Percentiles rank a stretch among this genome's conserved stretches.
Evolutionary conservation across 2,888 invertebrate genomes (phyloP).

Genomic region (Himalopsyche anomala): DNA sequence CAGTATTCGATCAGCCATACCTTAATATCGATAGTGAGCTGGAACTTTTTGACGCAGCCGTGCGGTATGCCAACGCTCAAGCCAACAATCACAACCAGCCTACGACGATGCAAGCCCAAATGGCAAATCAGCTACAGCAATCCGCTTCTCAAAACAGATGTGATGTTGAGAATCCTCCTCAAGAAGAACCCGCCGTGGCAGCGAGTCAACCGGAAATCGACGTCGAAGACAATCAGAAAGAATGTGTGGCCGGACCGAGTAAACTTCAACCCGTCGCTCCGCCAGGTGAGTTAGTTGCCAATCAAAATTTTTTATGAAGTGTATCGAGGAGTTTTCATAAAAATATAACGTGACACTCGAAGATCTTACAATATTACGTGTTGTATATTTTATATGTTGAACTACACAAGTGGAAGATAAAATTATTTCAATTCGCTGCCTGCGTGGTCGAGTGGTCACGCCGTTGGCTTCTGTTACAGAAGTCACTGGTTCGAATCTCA

Average conservation of each 20-base stretch:
- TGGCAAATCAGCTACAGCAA: slow-evolving; percentile 5
- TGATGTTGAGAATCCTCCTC: neutral
- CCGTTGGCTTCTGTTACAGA: too few species aligned
- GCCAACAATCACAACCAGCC: slow-evolving; percentile 46
- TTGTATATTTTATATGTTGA: too few species aligned
- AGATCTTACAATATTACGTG: too few species aligned
- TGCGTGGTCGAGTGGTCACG: too few species aligned
- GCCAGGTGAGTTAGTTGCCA: slow-evolving; percentile 16
- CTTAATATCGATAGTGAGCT: slow-evolving; percentile 86
- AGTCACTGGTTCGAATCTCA: too few species aligned
- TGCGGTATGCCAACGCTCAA: slow-evolving; percentile 77
- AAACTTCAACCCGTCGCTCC: slow-evolving; percentile 37
- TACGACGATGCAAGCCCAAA: neutral
- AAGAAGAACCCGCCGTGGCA: neutral
- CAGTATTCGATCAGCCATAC: slow-evolving; percentile 85
- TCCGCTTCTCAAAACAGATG: neutral
- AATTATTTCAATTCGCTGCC: too few species aligned
- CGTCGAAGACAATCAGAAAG: neutral
- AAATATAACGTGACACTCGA: too few species aligned
- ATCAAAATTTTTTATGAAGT: too few species aligned
- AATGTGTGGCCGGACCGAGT: slow-evolving; percentile 18
- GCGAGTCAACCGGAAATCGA: slow-evolving; percentile 17
- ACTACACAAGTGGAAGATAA: too few species aligned
- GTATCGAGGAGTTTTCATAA: too few species aligned
- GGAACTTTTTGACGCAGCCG: slow-evolving; percentile 85